phyloP scores from a whole-genome alignment of 1,140 invertebrate genomes.

The Aculops lycopersici region DNA sequence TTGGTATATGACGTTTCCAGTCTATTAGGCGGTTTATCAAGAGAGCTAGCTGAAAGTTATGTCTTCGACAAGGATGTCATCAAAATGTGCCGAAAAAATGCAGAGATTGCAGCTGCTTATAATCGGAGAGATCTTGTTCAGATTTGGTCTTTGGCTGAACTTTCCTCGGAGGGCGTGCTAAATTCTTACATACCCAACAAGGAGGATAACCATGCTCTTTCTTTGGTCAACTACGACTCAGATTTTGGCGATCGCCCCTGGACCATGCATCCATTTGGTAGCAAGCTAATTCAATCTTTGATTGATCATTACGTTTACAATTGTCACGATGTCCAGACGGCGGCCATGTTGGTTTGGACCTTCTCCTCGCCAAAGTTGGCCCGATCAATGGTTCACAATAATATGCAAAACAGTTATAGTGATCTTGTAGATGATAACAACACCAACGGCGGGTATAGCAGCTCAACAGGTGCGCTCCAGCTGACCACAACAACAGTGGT shows the following conservation, averaged over 20 bases:
- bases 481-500: no score
- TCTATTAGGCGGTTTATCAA: conserved; percentile 36
- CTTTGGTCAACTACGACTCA: neutral
- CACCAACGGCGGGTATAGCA: no score
- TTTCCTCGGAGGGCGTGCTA: conserved; percentile 4
- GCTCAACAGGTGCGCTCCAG: no score
- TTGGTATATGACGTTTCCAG: conserved; percentile 45
- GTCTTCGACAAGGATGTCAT: conserved; percentile 24
- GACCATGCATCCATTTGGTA: conserved; percentile 48
- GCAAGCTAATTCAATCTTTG: conserved; percentile 45
- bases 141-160: conserved; percentile 12
- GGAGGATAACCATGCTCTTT: neutral
- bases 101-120: conserved; percentile 30
- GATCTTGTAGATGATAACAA: no score
- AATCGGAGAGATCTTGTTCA: conserved; percentile 48
- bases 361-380: conserved; percentile 16
- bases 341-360: conserved; percentile 58
- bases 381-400: no score
- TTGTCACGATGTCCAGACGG: conserved; percentile 50
- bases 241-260: conserved; percentile 21
- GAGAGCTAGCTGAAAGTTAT: conserved; percentile 46
- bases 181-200: neutral
- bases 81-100: conserved; percentile 45
- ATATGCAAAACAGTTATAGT: no score
- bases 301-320: conserved; percentile 22